phyloP scores from a whole-genome alignment of 2,113 vertebrate genomes.

The Mirounga angustirostris region DNA sequence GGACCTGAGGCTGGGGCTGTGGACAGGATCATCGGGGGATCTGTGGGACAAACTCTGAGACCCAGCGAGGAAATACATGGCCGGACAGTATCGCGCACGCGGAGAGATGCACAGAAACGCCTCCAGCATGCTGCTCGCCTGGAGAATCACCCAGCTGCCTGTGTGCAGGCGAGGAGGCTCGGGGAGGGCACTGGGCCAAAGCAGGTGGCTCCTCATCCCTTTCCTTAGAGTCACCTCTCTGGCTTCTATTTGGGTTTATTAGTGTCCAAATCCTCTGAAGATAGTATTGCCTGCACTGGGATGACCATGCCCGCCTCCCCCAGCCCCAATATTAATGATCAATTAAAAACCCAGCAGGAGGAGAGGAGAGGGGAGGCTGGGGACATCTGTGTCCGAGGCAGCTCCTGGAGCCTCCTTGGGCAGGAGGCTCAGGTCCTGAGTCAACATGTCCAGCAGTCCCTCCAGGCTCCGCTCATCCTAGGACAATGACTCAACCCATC shows the following conservation, averaged over 20 bases:
- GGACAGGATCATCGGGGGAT: background rate
- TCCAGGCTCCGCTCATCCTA: background rate
- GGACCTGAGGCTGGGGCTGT: background rate
- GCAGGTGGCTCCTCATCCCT: background rate
- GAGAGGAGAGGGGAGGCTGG: background rate
- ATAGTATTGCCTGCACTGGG: rapidly evolving
- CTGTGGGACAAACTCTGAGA: background rate
- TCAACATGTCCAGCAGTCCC: rapidly evolving
- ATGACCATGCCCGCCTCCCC: rapidly evolving
- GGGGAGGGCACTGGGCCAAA: background rate
- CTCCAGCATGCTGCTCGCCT: background rate
- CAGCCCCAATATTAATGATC: background rate
- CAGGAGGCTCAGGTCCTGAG: background rate
- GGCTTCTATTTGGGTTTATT: background rate
- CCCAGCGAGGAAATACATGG: background rate
- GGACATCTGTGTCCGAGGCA: rapidly evolving
- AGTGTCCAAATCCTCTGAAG: background rate
- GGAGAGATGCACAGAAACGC: no score
- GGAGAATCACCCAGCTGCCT: background rate
- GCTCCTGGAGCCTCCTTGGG: background rate
- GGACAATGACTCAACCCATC: background rate
- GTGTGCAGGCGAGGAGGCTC: no score
- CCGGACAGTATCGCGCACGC: rapidly evolving
- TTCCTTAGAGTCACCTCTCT: background rate
- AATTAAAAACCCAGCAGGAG: background rate